These are phyloP conservation scores for Falcaria lacertinaria DNA, from an alignment of 2,888 invertebrate species.

Conservation along the genomic window DNA sequence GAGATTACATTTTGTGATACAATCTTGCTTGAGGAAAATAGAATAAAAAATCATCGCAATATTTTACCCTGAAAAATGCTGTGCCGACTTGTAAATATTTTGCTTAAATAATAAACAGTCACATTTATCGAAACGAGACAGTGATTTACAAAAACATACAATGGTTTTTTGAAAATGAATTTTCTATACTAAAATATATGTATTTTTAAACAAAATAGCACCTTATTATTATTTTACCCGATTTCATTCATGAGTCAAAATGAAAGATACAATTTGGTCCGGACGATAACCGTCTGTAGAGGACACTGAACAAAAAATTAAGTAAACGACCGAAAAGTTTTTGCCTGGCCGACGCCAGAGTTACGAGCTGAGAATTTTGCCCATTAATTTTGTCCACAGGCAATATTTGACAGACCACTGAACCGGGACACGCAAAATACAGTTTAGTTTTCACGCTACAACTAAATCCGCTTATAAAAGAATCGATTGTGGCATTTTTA, in stretches of 20 bases:
- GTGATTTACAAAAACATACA: too few relatives aligned
- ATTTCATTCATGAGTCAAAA: conserved; percentile 15
- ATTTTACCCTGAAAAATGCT: not conserved
- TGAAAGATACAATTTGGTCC: conserved; percentile 22
- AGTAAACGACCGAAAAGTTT: conserved; percentile 34
- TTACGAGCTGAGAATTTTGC: conserved; percentile 29
- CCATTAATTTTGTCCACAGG: conserved; percentile 40
- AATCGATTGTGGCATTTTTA: too few relatives aligned
- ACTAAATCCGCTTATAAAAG: too few relatives aligned
- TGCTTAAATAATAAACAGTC: not conserved
- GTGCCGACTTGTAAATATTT: not conserved
- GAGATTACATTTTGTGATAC: not conserved
- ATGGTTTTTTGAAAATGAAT: too few relatives aligned
- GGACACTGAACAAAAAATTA: conserved; percentile 27
- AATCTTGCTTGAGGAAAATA: not conserved
- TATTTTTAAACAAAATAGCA: too few relatives aligned
- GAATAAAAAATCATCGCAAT: not conserved
- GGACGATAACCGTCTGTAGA: conserved; percentile 22
- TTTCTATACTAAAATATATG: too few relatives aligned
- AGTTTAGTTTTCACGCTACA: too few relatives aligned
- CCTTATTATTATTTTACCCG: conserved; percentile 18
- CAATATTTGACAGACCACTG: conserved; percentile 40
- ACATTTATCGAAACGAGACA: too few relatives aligned
- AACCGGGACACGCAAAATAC: conserved; percentile 7
- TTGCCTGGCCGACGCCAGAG: conserved; percentile 30